These are phyloP conservation scores for Hormiphora californensis DNA, from an alignment of 37 sponge, comb jelly and placozoan genomes.

Conservation along the genomic window DNA sequence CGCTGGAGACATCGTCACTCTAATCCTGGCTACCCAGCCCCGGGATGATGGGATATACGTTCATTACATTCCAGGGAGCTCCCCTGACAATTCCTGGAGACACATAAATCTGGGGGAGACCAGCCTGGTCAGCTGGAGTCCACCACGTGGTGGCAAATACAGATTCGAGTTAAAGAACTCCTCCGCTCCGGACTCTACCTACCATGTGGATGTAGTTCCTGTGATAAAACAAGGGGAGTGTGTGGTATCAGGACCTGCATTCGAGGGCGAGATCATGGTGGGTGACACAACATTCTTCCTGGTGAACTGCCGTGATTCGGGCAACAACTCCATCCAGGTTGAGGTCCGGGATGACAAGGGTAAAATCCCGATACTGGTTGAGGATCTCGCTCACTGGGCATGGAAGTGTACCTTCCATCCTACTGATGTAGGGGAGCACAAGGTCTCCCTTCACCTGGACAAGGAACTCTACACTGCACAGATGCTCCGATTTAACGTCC, in stretches of 20 bases:
- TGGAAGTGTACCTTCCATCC: constrained; percentile 5
- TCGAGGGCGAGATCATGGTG: neutral
- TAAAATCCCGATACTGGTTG: neutral
- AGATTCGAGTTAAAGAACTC: neutral
- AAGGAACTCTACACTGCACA: neutral
- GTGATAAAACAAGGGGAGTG: neutral
- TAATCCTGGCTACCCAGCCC: neutral
- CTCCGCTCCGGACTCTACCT: neutral
- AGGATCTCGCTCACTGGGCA: neutral
- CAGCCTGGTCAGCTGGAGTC: neutral
- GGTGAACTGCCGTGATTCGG: neutral
- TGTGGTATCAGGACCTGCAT: neutral
- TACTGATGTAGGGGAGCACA: neutral
- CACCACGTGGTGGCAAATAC: neutral
- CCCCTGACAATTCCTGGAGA: neutral
- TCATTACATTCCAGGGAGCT: neutral
- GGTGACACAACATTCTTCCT: neutral
- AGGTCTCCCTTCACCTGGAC: neutral
- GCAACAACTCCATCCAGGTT: neutral
- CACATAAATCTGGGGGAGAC: neutral
- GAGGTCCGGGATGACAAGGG: neutral
- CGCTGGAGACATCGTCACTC: neutral
- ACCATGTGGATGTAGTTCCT: neutral
- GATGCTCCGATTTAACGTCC: neutral
- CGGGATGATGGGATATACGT: neutral